These are phyloP conservation scores for Suncus etruscus DNA, from an alignment of 2,113 vertebrate species.

Conservation along the genomic window DNA sequence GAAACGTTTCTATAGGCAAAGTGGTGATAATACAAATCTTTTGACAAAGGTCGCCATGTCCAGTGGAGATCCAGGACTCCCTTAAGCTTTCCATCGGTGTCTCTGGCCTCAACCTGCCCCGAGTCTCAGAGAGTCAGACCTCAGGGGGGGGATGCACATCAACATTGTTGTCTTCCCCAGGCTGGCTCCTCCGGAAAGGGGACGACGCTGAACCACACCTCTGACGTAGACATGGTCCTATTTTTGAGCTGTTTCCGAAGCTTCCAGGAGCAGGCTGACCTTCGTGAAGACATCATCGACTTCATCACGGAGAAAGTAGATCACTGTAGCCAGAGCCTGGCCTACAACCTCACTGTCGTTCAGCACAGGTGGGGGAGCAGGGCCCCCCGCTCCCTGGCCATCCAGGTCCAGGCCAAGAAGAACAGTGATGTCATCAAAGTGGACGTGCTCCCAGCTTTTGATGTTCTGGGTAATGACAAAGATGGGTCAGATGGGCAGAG, in stretches of 20 bases:
- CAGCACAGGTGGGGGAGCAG: background rate
- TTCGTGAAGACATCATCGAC: background rate
- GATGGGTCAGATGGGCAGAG: background rate
- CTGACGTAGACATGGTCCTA: constrained; percentile 85
- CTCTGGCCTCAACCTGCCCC: background rate
- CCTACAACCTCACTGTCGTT: background rate
- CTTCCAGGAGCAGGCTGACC: constrained; percentile 55
- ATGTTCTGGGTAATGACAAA: constrained; percentile 81
- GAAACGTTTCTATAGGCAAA: background rate
- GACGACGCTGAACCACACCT: constrained; percentile 76
- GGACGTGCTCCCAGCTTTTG: constrained; percentile 82
- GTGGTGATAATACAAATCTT: too few species aligned
- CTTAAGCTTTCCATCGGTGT: background rate
- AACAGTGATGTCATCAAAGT: background rate
- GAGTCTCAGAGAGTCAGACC: background rate
- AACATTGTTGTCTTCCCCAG: background rate
- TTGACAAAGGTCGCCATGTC: background rate
- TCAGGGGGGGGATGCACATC: background rate
- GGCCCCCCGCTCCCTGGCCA: constrained; percentile 65
- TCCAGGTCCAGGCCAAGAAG: constrained; percentile 55
- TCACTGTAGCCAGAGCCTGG: background rate
- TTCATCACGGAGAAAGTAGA: constrained; percentile 64
- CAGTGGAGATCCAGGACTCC: background rate
- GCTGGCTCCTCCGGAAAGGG: constrained; percentile 74
- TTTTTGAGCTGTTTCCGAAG: constrained; percentile 85